Base-by-base conservation (phyloP, 2,797 vertebrate species). In the Tokudaia tokunoshimensis region DNA sequence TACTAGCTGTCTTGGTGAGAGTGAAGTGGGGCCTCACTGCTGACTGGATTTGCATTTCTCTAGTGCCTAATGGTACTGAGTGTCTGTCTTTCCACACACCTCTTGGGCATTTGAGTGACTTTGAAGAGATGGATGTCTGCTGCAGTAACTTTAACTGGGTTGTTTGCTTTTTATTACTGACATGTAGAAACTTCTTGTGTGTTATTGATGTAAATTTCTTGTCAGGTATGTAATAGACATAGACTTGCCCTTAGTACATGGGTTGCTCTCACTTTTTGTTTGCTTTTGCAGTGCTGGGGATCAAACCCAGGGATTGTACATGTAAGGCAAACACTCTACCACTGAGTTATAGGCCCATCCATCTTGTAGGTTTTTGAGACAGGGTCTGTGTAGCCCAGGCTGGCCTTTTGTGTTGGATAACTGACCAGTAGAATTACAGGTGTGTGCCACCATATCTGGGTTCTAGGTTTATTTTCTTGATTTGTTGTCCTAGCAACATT, bases 401-500 rank as follows among this genome's bases (percentile, higher is more conserved):
- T 63, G 37, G 37, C 59, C 37, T 83, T 24, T 22, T 83, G 14
- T 41, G 57, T 63, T 63, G 63, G 81, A 26, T 63, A 63, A 37
- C 59, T 83, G 41, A 63, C 57, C 57, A 37, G 14, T 83, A 15
- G 59, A 47, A 63, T 83, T 83, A 83, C 8, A 83, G 81, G 37
- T 63, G 59, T 44, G 37, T 1, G 4, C 37, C 26, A 63, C 37
- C 37, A 63, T 44, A 63, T 17, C 14, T 41, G 80, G 37, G n/a
- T 83, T 83, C 57, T 26, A 26, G 37, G 61, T 82, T 95, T 44
- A 63, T 47, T 94, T 89, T 94, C 65, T 94, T 79, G 22, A 59
- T 83, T 63, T 63, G 5, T 17, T 93, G 44, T 90, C 29, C 14
- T 86, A 29, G 34, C 17, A 81, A n/a, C 59, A 4, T 79, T 87